Base-by-base conservation (phyloP, 2,113 vertebrate species). In the Syngnathus typhle region DNA sequence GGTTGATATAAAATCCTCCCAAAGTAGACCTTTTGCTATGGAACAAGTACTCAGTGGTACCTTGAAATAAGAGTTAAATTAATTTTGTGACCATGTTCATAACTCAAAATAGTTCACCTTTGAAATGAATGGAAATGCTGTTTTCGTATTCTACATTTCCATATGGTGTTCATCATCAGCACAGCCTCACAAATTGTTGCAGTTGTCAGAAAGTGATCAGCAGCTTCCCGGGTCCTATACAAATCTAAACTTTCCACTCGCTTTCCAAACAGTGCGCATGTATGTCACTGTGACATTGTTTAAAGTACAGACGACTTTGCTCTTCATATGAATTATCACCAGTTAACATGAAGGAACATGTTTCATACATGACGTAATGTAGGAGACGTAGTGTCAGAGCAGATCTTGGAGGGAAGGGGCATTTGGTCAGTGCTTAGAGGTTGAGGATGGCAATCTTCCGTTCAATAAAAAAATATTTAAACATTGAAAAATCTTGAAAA, bases 181-280 rank as follows among this genome's bases (percentile, higher is more conserved):
- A 27, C 1, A 10, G 52, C 52, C 21, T 55, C 52, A 54, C 52
- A 32, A 8, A 54, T 4, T 27, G 21, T 12, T 5, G 12, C 65
- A 43, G 27, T 60, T 64, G 61, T 37, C 44, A 52, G 46, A 37
- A 37, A 65, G 71, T 56, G 19, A 72, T 68, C n/a, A 38, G 60
- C 67, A 66, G 62, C 43, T 72, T 71, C 77, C 38, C 47, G 49
- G 56, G 74, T 8, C 7, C 36, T 58, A 70, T 65, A 70, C 69
- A 65, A 78, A 79, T 82, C 64, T 74, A 77, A 84, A 85, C 70
- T 76, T 85, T 84, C 76, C 84, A 83, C 70, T 79, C 68, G 27
- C 68, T 72, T 60, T 52, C 67, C 74, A 86, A 87, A 76, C 77
- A 77, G 75, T 46, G 27, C 70, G 56, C 60, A 6, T 37, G 75